Conservation (phyloP, 2,113 vertebrate genomes). For the Sceloporus undulatus region DNA sequence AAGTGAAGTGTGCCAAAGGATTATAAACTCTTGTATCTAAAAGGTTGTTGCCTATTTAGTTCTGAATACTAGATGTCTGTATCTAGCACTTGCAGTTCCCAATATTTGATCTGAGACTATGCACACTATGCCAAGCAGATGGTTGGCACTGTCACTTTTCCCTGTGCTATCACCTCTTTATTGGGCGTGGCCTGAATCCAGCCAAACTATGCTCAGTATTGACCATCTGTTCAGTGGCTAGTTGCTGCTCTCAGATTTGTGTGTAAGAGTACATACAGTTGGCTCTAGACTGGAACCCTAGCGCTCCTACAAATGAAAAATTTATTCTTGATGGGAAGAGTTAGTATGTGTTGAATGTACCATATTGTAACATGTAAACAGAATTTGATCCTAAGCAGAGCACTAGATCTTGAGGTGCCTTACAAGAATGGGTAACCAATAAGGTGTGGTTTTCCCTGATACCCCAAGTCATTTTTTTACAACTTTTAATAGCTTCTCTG, state of each 20-base stretch:
- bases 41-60: conserved; percentile 1
- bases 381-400: neutral
- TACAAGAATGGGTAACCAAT: neutral
- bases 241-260: neutral
- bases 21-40: neutral
- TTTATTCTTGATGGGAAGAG: neutral
- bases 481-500: neutral
- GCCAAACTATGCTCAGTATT: neutral
- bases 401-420: neutral
- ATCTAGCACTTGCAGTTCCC: neutral
- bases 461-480: neutral
- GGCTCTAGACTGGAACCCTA: neutral
- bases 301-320: neutral
- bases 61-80: neutral
- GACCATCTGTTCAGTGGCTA: neutral
- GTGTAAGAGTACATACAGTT: neutral
- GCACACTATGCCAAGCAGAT: neutral
- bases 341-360: neutral
- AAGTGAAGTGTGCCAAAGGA: neutral
- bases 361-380: neutral
- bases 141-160: neutral
- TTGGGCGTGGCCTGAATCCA: conserved; percentile 11
- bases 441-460: too few relatives aligned
- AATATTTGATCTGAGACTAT: neutral
- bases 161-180: neutral